These are phyloP conservation scores for Melipona bicolor DNA, from an alignment of 2,888 invertebrate genomes.

Conservation along the genomic window DNA sequence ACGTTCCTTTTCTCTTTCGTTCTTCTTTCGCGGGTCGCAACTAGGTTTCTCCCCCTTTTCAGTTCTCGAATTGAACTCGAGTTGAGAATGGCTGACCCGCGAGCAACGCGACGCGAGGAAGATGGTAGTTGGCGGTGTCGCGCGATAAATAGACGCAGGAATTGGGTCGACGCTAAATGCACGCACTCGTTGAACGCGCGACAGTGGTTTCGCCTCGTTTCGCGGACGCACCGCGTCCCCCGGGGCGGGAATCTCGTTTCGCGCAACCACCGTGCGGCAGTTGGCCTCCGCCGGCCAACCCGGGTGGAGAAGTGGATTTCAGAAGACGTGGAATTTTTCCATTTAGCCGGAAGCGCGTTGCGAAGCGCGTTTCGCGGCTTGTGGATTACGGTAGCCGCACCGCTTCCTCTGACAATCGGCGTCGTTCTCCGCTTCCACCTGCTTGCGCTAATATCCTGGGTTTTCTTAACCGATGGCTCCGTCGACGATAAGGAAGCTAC, in stretches of 20 bases:
- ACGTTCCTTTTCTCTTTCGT: neutral
- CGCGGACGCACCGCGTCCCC: neutral
- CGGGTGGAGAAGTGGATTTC: neutral
- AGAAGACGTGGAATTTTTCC: slow-evolving; percentile 18
- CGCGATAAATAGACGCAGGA: slow-evolving; percentile 15
- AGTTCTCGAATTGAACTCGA: no score
- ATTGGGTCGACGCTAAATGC: slow-evolving; percentile 32
- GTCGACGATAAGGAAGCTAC: neutral
- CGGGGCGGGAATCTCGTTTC: neutral
- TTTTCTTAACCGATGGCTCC: neutral
- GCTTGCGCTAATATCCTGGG: neutral
- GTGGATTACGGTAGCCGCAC: neutral
- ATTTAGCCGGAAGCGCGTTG: slow-evolving; percentile 10
- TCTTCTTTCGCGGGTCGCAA: no score
- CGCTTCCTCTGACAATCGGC: neutral
- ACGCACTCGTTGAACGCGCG: slow-evolving; percentile 41
- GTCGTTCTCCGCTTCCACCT: neutral
- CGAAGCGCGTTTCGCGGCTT: neutral
- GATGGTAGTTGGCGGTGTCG: slow-evolving; percentile 8
- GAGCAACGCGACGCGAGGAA: neutral
- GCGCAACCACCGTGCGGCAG: neutral
- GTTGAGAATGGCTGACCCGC: neutral
- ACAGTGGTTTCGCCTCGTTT: slow-evolving; percentile 18
- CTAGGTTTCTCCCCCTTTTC: neutral
- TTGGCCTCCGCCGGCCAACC: neutral